phyloP scores from a whole-genome alignment of 2,888 invertebrate species.

The Macaria liturata region DNA sequence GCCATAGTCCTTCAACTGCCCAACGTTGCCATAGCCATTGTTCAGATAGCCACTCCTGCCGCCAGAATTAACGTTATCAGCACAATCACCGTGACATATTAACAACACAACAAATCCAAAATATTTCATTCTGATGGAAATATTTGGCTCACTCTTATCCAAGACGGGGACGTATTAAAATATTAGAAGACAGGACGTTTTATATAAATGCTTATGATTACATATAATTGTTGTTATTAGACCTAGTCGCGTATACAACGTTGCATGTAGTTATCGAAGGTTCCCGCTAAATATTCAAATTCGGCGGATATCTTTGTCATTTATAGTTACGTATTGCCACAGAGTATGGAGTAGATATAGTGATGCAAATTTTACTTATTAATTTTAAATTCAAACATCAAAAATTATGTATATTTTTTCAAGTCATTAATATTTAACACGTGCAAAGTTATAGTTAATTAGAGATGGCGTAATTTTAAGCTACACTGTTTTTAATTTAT shows the following conservation, averaged over 20 bases:
- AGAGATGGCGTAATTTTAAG: too few species aligned
- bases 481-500: too few species aligned
- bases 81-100: conserved; percentile 8
- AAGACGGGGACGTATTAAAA: not conserved
- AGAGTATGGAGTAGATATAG: conserved; percentile 4
- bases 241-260: not conserved
- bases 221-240: not conserved
- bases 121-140: conserved; percentile 11
- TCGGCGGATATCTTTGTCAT: conserved; percentile 14
- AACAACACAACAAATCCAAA: conserved; percentile 7
- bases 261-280: conserved; percentile 11
- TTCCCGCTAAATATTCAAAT: conserved; percentile 9
- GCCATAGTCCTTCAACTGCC: conserved; percentile 12
- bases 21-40: conserved; percentile 4
- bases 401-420: too few species aligned
- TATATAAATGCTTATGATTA: conserved; percentile 3
- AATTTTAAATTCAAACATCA: not conserved
- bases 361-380: not conserved
- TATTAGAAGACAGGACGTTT: conserved; percentile 1
- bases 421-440: too few species aligned
- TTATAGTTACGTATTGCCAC: conserved; percentile 9
- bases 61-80: conserved; percentile 3
- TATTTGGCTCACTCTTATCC: not conserved
- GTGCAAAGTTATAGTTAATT: too few species aligned
- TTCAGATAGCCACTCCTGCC: not conserved